These are phyloP conservation scores for Smithornis capensis DNA, from an alignment of 2,113 vertebrate genomes.

Conservation along the genomic window DNA sequence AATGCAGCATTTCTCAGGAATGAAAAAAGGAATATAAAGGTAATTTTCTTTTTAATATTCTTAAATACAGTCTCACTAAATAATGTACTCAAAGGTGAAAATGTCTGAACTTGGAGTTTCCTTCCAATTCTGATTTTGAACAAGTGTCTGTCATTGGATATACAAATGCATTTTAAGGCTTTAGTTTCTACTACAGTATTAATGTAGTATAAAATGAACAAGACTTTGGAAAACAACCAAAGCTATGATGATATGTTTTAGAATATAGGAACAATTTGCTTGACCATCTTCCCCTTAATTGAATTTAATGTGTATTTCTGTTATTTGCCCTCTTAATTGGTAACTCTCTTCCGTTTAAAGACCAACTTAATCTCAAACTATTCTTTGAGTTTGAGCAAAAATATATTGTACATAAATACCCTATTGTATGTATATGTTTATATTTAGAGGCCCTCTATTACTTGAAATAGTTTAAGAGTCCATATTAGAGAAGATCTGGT, in stretches of 20 bases:
- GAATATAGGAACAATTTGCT: not conserved
- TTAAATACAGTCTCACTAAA: not conserved
- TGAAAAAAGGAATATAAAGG: not conserved
- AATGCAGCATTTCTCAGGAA: not conserved
- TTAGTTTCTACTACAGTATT: not conserved
- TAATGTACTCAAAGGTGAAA: not conserved
- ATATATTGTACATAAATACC: not conserved
- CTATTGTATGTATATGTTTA: fast-evolving
- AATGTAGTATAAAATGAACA: not conserved
- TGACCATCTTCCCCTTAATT: not conserved
- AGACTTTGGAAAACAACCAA: not conserved
- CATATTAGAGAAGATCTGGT: not conserved
- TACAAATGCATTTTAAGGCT: not conserved
- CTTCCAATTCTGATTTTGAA: not conserved
- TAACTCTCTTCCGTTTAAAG: not conserved
- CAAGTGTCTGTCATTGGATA: not conserved
- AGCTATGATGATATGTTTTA: not conserved
- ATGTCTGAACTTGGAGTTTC: not conserved
- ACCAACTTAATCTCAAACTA: not conserved
- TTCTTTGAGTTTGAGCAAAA: not conserved
- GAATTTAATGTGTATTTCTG: not conserved
- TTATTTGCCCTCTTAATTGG: not conserved
- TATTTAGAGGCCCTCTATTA: not conserved
- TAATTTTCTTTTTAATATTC: not conserved
- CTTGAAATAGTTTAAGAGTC: not conserved